Base-by-base conservation (phyloP, 2,113 vertebrate species). In the Cynoglossus semilaevis region DNA sequence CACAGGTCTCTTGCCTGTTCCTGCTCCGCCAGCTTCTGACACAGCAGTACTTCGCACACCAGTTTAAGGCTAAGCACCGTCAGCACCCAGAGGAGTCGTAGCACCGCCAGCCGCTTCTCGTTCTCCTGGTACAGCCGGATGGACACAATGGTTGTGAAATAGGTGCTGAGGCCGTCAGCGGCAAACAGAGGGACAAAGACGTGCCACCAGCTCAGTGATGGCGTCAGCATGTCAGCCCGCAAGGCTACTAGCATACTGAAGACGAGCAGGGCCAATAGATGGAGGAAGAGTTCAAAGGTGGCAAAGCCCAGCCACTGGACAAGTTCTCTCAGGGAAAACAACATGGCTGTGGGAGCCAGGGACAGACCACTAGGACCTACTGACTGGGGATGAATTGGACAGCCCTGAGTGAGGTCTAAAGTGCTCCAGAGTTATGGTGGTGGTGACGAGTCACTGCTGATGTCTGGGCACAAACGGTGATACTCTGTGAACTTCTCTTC, bases 281-380 rank as follows among this genome's bases (percentile, higher is more conserved):
- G 96, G 68, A 98, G 91, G 74, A 98, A 93, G 54, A 98, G 85
- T 88, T 98, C 96, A 70, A 98, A 96, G 13, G 96, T 95, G 76
- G 97, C 94, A 9, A 99, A 97, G 79, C 96, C 96, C 70, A 98
- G 83, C 96, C 97, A 98, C 74, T 98, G 97, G 70, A 98, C 97
- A 77, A 98, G 88, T 85, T 98, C 97, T 51, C 93, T 93, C 71
- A 97, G 81, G 0, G 97, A 96, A 87, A 99, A 99, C 74, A 98
- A 86, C 96, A 99, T 98, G 42, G 65, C 36, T 37, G 70, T 40
- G 40, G 7, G 36, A 9, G 15, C 42, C 1, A 48, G 64, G 19
- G 68, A 40, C 55, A 45, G 45, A 47, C 54, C 55, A 41, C 51
- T 58, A 52, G 46, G 63, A 69, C 43, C 12, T 63, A 77, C 49